phyloP scores from a whole-genome alignment of 2,113 vertebrate genomes.

The Pelobates fuscus region DNA sequence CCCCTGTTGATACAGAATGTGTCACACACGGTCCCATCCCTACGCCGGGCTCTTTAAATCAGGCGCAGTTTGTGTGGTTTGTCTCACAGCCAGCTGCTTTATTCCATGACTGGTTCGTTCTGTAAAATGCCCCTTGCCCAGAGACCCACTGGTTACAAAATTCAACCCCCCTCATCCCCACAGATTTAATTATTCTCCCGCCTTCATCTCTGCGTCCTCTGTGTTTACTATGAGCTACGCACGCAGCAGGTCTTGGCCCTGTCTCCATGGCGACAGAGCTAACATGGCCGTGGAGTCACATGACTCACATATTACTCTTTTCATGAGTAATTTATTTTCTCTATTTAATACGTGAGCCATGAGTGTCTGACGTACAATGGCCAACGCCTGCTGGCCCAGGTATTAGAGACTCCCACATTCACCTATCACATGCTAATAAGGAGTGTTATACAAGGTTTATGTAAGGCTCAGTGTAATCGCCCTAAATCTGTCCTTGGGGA shows the following conservation, averaged over 20 bases:
- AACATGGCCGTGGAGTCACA: not conserved
- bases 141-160: not conserved
- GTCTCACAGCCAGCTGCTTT: not conserved
- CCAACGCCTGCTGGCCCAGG: not conserved
- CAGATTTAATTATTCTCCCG: not conserved
- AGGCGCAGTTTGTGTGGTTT: not conserved
- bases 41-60: not conserved
- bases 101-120: not conserved
- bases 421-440: not conserved
- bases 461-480: too few relatives aligned
- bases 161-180: not conserved
- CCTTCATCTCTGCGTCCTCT: not conserved
- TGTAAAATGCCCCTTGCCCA: not conserved
- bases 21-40: not conserved
- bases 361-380: not conserved
- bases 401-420: not conserved
- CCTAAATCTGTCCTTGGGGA: too few relatives aligned
- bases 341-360: not conserved
- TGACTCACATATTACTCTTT: not conserved
- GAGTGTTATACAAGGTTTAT: too few relatives aligned
- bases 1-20: not conserved
- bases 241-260: not conserved
- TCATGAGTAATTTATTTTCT: not conserved
- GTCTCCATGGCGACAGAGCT: conserved; percentile 13
- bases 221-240: not conserved